Percentiles rank a stretch among this genome's conserved stretches.
These are phyloP conservation scores for Vidua chalybeata DNA, from an alignment of 2,113 vertebrate genomes.

Conservation along the genomic window DNA sequence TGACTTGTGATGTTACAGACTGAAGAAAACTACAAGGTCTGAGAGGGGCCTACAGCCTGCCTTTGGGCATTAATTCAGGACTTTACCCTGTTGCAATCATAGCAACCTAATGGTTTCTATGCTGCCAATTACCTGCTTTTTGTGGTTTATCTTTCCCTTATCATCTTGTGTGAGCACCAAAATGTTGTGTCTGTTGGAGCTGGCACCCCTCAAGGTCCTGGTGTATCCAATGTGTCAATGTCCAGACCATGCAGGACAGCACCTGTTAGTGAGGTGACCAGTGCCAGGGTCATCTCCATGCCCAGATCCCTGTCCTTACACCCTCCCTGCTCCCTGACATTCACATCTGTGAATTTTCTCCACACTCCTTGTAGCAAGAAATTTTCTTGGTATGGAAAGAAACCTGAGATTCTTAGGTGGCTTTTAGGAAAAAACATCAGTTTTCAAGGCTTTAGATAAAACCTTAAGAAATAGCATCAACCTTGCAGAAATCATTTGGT, in stretches of 20 bases:
- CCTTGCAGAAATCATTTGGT: neutral
- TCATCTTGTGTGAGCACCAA: neutral
- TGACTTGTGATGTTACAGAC: neutral
- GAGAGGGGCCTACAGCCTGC: neutral
- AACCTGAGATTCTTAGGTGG: neutral
- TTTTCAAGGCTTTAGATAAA: conserved; percentile 41
- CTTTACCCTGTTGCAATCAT: neutral
- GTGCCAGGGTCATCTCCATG: neutral
- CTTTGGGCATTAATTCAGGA: neutral
- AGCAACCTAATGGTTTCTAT: neutral
- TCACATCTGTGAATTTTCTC: neutral
- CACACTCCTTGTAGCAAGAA: neutral
- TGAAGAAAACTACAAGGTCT: neutral
- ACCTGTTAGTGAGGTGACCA: neutral
- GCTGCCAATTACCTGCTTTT: neutral
- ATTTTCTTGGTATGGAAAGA: neutral
- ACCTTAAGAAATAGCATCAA: conserved; percentile 20
- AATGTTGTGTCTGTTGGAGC: neutral
- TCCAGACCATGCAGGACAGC: neutral
- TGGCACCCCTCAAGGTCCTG: neutral
- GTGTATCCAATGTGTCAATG: neutral
- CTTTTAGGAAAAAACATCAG: neutral
- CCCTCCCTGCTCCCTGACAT: neutral
- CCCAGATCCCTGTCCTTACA: neutral
- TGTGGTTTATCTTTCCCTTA: neutral